Evolutionary conservation across 2,113 vertebrate genomes (phyloP), one percentile per base, ranked within the genome.

Genomic region (Oreotragus oreotragus): DNA sequence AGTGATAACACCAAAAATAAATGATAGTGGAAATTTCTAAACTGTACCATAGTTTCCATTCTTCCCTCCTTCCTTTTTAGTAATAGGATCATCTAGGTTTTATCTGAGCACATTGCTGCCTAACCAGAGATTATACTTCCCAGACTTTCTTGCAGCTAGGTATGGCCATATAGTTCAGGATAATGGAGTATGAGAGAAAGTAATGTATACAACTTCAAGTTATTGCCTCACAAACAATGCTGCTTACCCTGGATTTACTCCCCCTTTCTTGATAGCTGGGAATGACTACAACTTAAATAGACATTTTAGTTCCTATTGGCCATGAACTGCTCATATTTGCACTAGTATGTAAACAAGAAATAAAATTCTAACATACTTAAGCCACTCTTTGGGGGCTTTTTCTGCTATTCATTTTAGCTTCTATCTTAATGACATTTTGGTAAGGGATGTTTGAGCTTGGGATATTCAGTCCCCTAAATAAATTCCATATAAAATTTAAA

Each of bases 401-500:
- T 14, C 15, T 92, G 27, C n/a, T 64, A 64, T n/a, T 58, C 7
- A 93, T 6, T 9, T 89, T 89, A 77, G 6, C 23, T 4, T 96
- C 7, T 43, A 43, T 33, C 27, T 88, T 93, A 96, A 84, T 81
- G 39, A 90, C 4, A 90, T 94, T 96, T 88, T 91, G 27, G 64
- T 49, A 96, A 84, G 13, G n/a, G 3, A 90, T 27, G 27, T n/a
- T 30, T 93, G 73, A 83, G 6, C 21, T 94, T 84, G 23, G 77
- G 13, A 6, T 12, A 87, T 87, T 93, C 7, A 30, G 53, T 87
- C 76, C 19, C 58, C 47, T 90, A 30, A 96, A 12, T 64, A 97
- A 94, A 62, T 55, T 33, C 14, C 57, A 12, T 93, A 79, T 76
- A 91, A 96, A 96, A 86, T 96, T 89, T 93, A 93, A 95, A 36